These are phyloP conservation scores for Protomyctophum bolini DNA, from an alignment of 2,113 vertebrate genomes.

Conservation along the genomic window DNA sequence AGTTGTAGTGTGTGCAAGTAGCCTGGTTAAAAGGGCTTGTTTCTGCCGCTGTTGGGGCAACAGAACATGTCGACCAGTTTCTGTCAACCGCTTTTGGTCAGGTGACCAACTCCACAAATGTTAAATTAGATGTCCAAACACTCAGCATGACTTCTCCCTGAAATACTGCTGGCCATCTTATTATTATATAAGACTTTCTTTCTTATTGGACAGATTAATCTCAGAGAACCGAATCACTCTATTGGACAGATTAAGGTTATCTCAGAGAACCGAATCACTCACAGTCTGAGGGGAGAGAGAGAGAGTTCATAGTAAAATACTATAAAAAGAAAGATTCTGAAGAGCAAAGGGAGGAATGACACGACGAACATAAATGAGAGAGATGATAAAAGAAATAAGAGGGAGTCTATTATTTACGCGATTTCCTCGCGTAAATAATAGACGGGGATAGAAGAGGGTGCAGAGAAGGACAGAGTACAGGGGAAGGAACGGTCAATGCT, in stretches of 20 bases:
- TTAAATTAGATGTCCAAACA: too few species aligned
- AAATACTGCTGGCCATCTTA: too few species aligned
- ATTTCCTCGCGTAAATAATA: not conserved
- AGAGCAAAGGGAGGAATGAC: constrained; percentile 13
- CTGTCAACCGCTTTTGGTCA: too few species aligned
- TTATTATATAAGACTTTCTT: too few species aligned
- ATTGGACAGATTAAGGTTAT: not conserved
- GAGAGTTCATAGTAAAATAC: too few species aligned
- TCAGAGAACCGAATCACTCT: not conserved
- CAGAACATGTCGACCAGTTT: too few species aligned
- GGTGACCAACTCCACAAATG: too few species aligned
- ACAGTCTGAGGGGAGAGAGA: too few species aligned
- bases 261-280: not conserved
- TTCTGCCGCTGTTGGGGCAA: too few species aligned
- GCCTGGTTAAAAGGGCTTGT: too few species aligned
- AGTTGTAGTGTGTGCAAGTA: too few species aligned
- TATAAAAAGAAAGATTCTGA: constrained; percentile 6
- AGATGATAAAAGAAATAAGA: constrained; percentile 15
- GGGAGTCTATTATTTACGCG: not conserved
- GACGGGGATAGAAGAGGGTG: constrained; percentile 13
- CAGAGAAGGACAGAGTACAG: not conserved
- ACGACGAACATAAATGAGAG: constrained; percentile 15
- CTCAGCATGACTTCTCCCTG: too few species aligned
- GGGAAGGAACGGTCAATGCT: constrained; percentile 59
- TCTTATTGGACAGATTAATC: not conserved